Percentiles rank a stretch among this genome's conserved stretches.
These are phyloP conservation scores for Phthorimaea operculella DNA, from an alignment of 1,140 invertebrate genomes.

Conservation along the genomic window DNA sequence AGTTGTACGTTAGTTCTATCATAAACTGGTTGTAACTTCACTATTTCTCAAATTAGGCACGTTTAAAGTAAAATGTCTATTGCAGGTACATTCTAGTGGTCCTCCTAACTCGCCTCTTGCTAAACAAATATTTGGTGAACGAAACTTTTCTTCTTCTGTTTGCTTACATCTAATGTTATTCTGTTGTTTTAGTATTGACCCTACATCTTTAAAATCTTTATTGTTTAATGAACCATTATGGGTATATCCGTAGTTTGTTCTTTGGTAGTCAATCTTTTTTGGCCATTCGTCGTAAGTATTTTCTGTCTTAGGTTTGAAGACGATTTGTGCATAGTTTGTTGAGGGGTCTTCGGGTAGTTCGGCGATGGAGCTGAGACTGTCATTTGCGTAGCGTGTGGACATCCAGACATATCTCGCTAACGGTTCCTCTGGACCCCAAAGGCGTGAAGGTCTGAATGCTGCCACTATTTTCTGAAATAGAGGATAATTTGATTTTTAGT, in stretches of 20 bases:
- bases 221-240: slow-evolving; percentile 30
- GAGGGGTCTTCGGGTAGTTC: slow-evolving; percentile 30
- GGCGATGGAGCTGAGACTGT: slow-evolving; percentile 31
- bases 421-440: slow-evolving; percentile 60
- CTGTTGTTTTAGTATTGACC: not conserved
- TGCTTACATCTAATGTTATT: slow-evolving; percentile 28
- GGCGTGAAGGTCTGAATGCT: slow-evolving; percentile 48
- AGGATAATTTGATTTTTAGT: slow-evolving; percentile 1
- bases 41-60: slow-evolving; percentile 51
- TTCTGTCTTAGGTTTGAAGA: slow-evolving; percentile 36
- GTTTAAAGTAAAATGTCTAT: slow-evolving; percentile 59
- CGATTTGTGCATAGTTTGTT: slow-evolving; percentile 38
- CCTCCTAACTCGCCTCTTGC: slow-evolving; percentile 48
- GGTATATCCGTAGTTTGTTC: slow-evolving; percentile 27
- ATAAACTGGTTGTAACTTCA: slow-evolving; percentile 52
- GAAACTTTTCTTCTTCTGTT: slow-evolving; percentile 36
- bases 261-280: slow-evolving; percentile 34
- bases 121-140: slow-evolving; percentile 61
- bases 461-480: slow-evolving; percentile 52
- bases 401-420: slow-evolving; percentile 57
- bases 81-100: slow-evolving; percentile 48
- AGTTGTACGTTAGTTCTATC: slow-evolving; percentile 36
- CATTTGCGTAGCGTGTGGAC: slow-evolving; percentile 47
- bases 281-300: slow-evolving; percentile 38
- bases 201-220: not conserved